These are phyloP conservation scores for Cossypha niveicapilla DNA, from an alignment of 2,797 vertebrate species.

Conservation along the genomic window DNA sequence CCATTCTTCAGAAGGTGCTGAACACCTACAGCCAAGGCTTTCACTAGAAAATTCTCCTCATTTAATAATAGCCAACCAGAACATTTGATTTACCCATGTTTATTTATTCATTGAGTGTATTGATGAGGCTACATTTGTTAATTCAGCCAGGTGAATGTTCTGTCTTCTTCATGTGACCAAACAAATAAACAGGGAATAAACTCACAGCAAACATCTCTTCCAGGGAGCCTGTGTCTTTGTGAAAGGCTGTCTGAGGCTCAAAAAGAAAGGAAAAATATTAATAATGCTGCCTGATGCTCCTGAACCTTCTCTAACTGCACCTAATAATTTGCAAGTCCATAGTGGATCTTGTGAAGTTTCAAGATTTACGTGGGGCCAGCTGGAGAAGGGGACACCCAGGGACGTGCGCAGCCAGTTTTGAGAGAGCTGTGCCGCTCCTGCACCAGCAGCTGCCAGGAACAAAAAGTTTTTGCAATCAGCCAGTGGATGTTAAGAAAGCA, in stretches of 20 bases:
- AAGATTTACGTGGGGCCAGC: rapidly evolving
- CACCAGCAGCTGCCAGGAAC: neutral
- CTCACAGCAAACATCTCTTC: neutral
- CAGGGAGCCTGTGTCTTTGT: neutral
- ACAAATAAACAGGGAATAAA: neutral
- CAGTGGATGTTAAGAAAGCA: neutral
- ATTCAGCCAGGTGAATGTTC: neutral
- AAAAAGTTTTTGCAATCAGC: conserved; percentile 1
- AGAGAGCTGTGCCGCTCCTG: neutral
- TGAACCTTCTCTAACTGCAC: neutral
- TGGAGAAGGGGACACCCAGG: neutral
- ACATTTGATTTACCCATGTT: neutral
- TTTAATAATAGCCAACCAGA: neutral
- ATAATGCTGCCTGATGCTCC: neutral
- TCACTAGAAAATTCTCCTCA: neutral
- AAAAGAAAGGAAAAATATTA: neutral
- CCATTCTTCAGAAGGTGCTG: neutral
- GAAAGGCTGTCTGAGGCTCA: neutral
- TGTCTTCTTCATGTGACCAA: neutral
- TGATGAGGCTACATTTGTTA: neutral
- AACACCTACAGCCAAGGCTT: neutral
- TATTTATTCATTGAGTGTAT: neutral
- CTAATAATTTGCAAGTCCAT: neutral
- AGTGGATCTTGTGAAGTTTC: neutral
- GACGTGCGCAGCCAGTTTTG: neutral